Evolutionary conservation across 2,888 invertebrate species (phyloP).

Genomic region (Seira musarum): DNA sequence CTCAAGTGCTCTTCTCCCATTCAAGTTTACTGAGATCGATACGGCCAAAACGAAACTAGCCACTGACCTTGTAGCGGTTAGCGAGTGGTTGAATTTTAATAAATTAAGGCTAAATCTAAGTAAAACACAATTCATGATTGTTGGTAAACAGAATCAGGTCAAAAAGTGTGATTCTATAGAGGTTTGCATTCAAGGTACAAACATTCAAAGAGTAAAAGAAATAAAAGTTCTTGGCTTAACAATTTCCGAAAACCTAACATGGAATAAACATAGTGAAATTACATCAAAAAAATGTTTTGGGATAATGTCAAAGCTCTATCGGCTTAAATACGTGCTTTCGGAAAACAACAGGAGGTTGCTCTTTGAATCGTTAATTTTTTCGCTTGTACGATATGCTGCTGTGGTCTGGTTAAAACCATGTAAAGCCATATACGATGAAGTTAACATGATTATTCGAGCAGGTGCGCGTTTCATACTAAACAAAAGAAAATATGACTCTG

Average conservation of each 20-base stretch:
- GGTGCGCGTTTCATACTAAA: neutral
- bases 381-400: constrained; percentile 17
- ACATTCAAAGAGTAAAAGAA: neutral
- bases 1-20: constrained; percentile 16
- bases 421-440: neutral
- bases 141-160: constrained; percentile 3
- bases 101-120: constrained; percentile 34
- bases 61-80: constrained; percentile 2
- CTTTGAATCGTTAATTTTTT: constrained; percentile 22
- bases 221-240: constrained; percentile 20
- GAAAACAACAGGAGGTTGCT: neutral
- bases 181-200: neutral
- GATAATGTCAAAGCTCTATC: neutral
- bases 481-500: neutral
- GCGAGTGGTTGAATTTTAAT: constrained; percentile 43
- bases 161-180: neutral
- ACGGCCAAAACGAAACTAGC: constrained; percentile 16
- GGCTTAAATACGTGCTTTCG: neutral
- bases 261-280: constrained; percentile 5
- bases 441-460: constrained; percentile 7
- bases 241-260: neutral
- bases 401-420: constrained; percentile 22
- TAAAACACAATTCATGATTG: constrained; percentile 47
- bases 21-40: constrained; percentile 6
- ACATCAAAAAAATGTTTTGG: neutral